Evolutionary conservation across 2,888 invertebrate species (phyloP).

Genomic region (Nemotelus pantherinus): DNA sequence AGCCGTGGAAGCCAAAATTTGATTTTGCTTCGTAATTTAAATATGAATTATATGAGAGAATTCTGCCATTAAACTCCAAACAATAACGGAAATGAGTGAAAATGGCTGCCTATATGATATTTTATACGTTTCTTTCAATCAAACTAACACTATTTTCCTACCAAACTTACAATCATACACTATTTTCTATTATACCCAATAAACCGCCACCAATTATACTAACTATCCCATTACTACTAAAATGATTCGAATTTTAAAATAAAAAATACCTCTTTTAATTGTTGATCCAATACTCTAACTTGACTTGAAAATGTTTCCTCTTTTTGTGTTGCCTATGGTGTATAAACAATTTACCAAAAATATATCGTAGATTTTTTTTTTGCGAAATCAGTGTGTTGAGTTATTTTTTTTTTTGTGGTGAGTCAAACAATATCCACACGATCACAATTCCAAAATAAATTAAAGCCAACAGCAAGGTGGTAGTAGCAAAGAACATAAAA

Average conservation of each 20-base stretch:
- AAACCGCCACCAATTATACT: conserved; percentile 20
- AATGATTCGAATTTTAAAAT: neutral
- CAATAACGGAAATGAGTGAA: too few relatives aligned
- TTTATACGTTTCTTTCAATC: too few relatives aligned
- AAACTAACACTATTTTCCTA: neutral
- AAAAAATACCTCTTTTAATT: conserved; percentile 89
- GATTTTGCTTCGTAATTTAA: too few relatives aligned
- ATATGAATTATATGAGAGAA: too few relatives aligned
- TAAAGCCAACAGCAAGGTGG: conserved; percentile 15
- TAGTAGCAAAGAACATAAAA: conserved; percentile 30
- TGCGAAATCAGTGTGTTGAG: neutral
- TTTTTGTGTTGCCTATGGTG: conserved; percentile 87
- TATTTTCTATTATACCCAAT: conserved; percentile 8
- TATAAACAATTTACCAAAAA: conserved; percentile 13
- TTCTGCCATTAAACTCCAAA: too few relatives aligned
- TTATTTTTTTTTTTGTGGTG: conserved; percentile 16
- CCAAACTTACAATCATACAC: too few relatives aligned
- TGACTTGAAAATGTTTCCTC: conserved; percentile 93
- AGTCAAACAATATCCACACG: conserved; percentile 15
- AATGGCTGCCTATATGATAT: too few relatives aligned
- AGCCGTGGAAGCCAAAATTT: too few relatives aligned
- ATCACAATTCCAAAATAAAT: conserved; percentile 9
- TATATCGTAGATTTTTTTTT: neutral
- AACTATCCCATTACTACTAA: neutral
- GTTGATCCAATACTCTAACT: conserved; percentile 87